Evolutionary conservation across 2,888 invertebrate genomes (phyloP), one percentile per base, ranked within the genome.

Genomic region (Bombylius discolor): DNA sequence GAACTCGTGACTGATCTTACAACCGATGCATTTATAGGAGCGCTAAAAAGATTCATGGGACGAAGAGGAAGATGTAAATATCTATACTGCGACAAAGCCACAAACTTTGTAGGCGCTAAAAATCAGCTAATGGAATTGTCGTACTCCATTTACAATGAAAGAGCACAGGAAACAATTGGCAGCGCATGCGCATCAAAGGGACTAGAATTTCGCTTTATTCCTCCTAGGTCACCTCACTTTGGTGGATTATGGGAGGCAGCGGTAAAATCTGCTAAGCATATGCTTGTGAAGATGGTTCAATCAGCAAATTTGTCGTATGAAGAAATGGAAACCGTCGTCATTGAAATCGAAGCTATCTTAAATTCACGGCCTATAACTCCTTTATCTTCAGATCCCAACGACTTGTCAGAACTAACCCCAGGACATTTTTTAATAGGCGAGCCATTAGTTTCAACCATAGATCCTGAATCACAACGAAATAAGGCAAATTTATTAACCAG

Each of bases 21-120:
- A 14, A 46, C 46, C 6, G 58, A 57, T 8, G 59, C 52, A n/a
- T 61, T 61, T 49, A 51, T 61, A 31, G 62, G 51, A 45, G 56
- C 58, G n/a, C 56, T 61, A 44, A 53, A 53, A 48, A 33, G 58
- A 33, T 59, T 62, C 39, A 55, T 56, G 13, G 49, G 52, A 8
- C 42, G 61, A 11, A 34, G 58, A n/a, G 57, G 56, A 9, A 14
- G 34, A 6, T 58, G 54, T 39, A 32, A n/a, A 11, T 48, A 54
- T 12, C 32, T 59, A 8, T 59, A 56, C 50, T 52, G 44, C 13
- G 53, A 53, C 33, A 46, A 44, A 5, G 42, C 23, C 1, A 54
- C 60, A 4, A 55, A 56, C n/a, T 58, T 60, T 39, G 52, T 57
- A 23, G 56, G 60, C 8, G 50, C 60, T 36, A 47, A 45, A 1